Evolutionary conservation across 2,797 vertebrate genomes (phyloP).

Genomic region (Cuculus canorus): DNA sequence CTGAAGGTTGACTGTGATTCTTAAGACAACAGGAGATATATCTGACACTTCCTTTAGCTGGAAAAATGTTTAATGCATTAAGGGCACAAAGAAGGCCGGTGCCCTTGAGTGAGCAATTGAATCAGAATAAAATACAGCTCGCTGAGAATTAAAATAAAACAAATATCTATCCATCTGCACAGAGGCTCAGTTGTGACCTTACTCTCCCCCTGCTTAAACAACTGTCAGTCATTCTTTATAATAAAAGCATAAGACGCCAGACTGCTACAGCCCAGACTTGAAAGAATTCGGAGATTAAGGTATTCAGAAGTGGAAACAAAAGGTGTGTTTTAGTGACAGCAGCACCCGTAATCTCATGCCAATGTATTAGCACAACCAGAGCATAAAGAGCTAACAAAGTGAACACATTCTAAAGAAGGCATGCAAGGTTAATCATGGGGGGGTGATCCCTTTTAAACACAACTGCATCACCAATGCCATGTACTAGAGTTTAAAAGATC

Average conservation of each 20-base stretch:
- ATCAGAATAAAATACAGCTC: slow-evolving; percentile 9
- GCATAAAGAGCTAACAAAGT: neutral
- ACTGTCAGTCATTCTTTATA: neutral
- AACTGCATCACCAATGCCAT: neutral
- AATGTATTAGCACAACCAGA: neutral
- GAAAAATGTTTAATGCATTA: slow-evolving; percentile 23
- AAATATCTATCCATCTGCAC: neutral
- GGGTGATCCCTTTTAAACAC: neutral
- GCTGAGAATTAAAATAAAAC: slow-evolving; percentile 15
- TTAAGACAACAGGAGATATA: neutral
- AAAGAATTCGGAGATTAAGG: neutral
- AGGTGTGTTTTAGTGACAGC: neutral
- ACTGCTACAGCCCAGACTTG: neutral
- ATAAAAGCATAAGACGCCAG: neutral
- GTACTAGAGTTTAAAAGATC: neutral
- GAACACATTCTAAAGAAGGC: neutral
- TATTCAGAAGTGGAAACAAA: neutral
- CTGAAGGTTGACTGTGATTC: neutral
- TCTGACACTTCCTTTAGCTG: neutral
- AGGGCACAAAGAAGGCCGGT: neutral
- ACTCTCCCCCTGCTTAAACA: neutral
- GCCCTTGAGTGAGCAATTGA: neutral
- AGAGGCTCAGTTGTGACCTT: neutral
- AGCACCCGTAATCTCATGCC: neutral
- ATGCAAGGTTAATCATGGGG: neutral